These are phyloP conservation scores for Paramormyrops hopkinsi DNA, from an alignment of 2,797 vertebrate genomes.

Conservation along the genomic window DNA sequence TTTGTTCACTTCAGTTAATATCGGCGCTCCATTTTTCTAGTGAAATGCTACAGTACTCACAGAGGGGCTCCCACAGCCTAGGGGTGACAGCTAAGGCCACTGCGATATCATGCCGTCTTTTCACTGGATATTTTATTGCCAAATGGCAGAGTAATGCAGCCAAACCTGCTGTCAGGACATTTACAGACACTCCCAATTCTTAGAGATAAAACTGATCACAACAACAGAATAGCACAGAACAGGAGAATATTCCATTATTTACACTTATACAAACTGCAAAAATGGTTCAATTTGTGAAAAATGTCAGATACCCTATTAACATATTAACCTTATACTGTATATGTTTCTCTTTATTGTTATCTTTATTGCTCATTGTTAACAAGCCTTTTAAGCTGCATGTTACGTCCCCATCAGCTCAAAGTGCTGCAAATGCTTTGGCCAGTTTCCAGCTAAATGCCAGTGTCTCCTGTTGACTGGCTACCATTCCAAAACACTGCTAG, in stretches of 20 bases:
- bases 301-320: not conserved
- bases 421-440: not conserved
- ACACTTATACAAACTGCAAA: not conserved
- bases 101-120: not conserved
- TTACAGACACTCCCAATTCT: not conserved
- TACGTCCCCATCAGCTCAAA: not conserved
- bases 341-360: not conserved
- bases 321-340: not conserved
- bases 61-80: not conserved
- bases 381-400: not conserved
- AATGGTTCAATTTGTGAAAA: not conserved
- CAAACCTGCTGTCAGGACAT: not conserved
- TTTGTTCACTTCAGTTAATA: conserved; percentile 53
- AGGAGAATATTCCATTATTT: not conserved
- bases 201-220: not conserved
- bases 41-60: not conserved
- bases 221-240: not conserved
- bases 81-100: not conserved
- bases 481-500: not conserved
- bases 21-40: conserved; percentile 47
- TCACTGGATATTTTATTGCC: not conserved
- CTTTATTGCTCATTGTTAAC: not conserved
- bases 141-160: not conserved
- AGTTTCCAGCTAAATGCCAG: not conserved
- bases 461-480: not conserved